These are phyloP conservation scores for Illadopsis cleaveri DNA, from an alignment of 2,113 vertebrate genomes.

Conservation along the genomic window DNA sequence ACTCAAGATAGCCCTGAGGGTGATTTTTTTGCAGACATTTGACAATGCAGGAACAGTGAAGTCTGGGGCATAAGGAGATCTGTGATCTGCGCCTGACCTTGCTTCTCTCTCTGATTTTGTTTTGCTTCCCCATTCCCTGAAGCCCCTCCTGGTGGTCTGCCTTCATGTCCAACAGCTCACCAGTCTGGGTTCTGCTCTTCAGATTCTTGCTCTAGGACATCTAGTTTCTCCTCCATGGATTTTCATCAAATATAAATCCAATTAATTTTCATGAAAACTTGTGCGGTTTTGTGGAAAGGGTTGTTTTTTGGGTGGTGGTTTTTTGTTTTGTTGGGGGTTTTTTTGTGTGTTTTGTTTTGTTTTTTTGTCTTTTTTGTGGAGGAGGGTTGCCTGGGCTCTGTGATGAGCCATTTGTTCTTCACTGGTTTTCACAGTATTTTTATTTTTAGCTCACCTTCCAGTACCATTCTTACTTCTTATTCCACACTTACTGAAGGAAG, in stretches of 20 bases:
- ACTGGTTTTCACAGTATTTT: neutral
- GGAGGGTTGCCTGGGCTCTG: fast-evolving
- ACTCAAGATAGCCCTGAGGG: neutral
- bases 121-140: neutral
- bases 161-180: neutral
- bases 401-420: neutral
- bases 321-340: too few species aligned
- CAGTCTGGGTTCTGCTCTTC: neutral
- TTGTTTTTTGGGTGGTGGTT: neutral
- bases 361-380: fast-evolving
- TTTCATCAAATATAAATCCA: neutral
- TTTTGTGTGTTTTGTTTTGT: neutral
- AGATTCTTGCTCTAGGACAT: neutral
- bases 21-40: neutral
- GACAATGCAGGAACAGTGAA: neutral
- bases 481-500: neutral
- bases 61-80: neutral
- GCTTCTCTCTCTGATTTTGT: neutral
- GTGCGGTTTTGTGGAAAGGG: neutral
- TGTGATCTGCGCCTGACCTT: neutral
- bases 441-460: neutral
- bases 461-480: neutral
- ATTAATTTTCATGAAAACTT: neutral
- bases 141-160: neutral
- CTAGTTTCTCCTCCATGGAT: neutral